Evolutionary conservation across 1,140 invertebrate species (phyloP).

Genomic region (Drosophila mauritiana): DNA sequence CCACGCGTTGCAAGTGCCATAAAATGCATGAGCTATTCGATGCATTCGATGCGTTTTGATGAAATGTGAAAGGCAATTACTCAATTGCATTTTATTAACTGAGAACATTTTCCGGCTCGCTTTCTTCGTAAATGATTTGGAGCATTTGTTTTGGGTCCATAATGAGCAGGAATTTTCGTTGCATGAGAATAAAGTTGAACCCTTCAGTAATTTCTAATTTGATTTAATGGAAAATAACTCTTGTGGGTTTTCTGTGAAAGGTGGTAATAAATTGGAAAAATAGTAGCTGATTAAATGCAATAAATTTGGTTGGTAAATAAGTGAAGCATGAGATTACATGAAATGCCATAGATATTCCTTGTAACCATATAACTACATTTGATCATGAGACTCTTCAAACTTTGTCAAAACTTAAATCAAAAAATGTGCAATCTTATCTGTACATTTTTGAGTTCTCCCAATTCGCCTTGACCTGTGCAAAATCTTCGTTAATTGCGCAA

Average conservation of each 20-base stretch:
- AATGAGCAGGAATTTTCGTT: conserved; percentile 1
- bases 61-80: conserved; percentile 71
- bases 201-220: conserved; percentile 5
- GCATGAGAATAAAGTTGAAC: conserved; percentile 2
- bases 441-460: no score
- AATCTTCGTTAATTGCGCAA: conserved; percentile 42
- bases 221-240: conserved; percentile 26
- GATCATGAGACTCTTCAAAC: no score
- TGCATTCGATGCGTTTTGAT: conserved; percentile 61
- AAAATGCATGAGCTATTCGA: conserved; percentile 69
- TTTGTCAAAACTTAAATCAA: no score
- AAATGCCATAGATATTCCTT: no score
- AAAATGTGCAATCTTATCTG: no score
- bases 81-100: conserved; percentile 75
- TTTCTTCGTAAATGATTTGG: conserved; percentile 21
- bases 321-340: no score
- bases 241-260: conserved; percentile 19
- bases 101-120: conserved; percentile 49
- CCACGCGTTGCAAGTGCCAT: conserved; percentile 61
- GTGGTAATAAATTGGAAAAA: conserved; percentile 16
- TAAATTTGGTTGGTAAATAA: not conserved
- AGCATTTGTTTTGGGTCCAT: conserved; percentile 20
- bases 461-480: conserved; percentile 16
- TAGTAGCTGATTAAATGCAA: not conserved
- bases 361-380: no score